Evolutionary conservation across 2,888 invertebrate species (phyloP).

Genomic region (Trachelus iudaicus): DNA sequence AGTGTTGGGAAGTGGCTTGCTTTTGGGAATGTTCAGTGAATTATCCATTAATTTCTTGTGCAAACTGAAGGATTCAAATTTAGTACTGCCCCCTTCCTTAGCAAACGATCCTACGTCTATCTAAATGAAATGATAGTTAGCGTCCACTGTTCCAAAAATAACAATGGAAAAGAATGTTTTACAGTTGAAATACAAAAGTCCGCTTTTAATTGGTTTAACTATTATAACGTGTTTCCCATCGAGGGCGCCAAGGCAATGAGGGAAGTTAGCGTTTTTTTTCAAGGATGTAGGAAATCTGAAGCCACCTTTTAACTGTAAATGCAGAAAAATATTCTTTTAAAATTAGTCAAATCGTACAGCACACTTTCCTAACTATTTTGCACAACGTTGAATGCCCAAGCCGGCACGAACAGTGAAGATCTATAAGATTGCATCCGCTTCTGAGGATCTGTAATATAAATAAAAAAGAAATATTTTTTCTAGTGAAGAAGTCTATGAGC

Average conservation of each 20-base stretch:
- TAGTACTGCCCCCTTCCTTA: conserved; percentile 6
- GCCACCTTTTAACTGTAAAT: conserved; percentile 9
- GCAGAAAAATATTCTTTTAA: conserved; percentile 2
- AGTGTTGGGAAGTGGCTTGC: too few species aligned
- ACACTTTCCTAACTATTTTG: conserved; percentile 7
- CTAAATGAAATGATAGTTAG: conserved; percentile 19
- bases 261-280: conserved; percentile 6
- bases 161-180: conserved; percentile 20
- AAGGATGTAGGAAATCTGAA: not conserved
- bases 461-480: not conserved
- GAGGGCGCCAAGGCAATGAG: conserved; percentile 24
- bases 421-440: not conserved
- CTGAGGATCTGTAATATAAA: not conserved
- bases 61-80: conserved; percentile 7
- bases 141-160: conserved; percentile 16
- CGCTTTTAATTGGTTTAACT: not conserved
- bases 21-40: conserved; percentile 7
- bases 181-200: conserved; percentile 20
- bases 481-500: not conserved
- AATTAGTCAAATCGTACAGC: conserved; percentile 11
- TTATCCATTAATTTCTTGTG: conserved; percentile 3
- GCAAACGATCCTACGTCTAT: conserved; percentile 21
- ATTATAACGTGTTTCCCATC: conserved; percentile 22
- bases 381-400: not conserved
- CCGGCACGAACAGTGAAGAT: not conserved